Conservation (phyloP, 1,140 invertebrate species). For the Drosophila pseudoananassae region DNA sequence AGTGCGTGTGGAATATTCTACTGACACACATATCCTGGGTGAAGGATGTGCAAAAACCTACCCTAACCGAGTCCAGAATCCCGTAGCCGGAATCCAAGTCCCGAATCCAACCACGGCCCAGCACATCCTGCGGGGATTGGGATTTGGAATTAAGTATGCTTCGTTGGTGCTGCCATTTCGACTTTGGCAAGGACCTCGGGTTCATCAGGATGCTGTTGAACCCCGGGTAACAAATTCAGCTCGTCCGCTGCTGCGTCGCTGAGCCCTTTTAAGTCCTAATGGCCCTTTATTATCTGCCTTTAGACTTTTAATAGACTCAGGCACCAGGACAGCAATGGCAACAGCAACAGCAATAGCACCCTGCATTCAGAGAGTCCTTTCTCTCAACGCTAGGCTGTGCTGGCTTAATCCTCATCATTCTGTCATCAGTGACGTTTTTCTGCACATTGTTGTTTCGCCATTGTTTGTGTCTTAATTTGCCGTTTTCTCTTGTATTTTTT, state of each 20-base stretch:
- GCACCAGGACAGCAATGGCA: slow-evolving; percentile 48
- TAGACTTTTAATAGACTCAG: slow-evolving; percentile 84
- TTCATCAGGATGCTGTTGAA: slow-evolving; percentile 56
- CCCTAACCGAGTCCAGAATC: slow-evolving; percentile 53
- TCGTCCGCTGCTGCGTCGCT: slow-evolving; percentile 55
- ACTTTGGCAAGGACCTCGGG: slow-evolving; percentile 71
- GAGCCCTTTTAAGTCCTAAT: slow-evolving; percentile 84
- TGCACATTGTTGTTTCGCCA: slow-evolving; percentile 72
- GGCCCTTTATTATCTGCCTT: slow-evolving; percentile 84
- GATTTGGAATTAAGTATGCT: slow-evolving; percentile 83
- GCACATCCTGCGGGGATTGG: slow-evolving; percentile 53
- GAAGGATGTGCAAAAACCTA: slow-evolving; percentile 69
- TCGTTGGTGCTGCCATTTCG: slow-evolving; percentile 80
- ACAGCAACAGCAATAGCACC: slow-evolving; percentile 21
- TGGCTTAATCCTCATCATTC: slow-evolving; percentile 83
- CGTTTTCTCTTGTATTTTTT: slow-evolving; percentile 57
- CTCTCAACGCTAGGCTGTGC: slow-evolving; percentile 30
- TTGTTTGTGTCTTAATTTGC: slow-evolving; percentile 79
- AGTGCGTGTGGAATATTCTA: slow-evolving; percentile 35
- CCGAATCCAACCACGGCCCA: slow-evolving; percentile 32
- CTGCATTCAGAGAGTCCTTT: slow-evolving; percentile 12
- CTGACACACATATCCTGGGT: slow-evolving; percentile 62
- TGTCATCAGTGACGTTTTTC: slow-evolving; percentile 84
- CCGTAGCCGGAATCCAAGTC: slow-evolving; percentile 1
- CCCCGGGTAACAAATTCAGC: slow-evolving; percentile 57